A percentile compares a stretch with the other conserved stretches of the same genome.
Evolutionary conservation across 2,888 invertebrate species (phyloP).

Genomic region (Drosophila stalkeri): DNA sequence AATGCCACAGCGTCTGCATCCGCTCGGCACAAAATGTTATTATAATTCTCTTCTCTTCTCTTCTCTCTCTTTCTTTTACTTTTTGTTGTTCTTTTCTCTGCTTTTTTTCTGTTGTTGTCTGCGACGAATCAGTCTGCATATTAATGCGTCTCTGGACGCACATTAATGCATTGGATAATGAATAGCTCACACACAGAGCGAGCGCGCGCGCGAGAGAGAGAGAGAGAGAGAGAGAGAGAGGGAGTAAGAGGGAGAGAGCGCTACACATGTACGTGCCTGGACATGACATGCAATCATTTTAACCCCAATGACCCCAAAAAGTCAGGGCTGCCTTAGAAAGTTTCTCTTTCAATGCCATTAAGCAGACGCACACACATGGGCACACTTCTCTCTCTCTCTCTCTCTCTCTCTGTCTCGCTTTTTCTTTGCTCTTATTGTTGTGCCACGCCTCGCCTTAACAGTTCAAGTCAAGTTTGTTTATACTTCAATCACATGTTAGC

Average conservation of each 20-base stretch:
- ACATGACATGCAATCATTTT: conserved; percentile 68
- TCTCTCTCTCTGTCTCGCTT: background rate
- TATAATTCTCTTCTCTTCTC: background rate
- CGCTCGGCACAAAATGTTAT: conserved; percentile 22
- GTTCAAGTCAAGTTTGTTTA: background rate
- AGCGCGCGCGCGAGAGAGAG: background rate
- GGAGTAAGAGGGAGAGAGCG: background rate
- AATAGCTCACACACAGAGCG: conserved; percentile 25
- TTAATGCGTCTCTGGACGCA: conserved; percentile 77
- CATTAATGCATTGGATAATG: conserved; percentile 78
- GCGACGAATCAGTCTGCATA: conserved; percentile 61
- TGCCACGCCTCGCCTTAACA: conserved; percentile 1
- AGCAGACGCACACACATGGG: conserved; percentile 6
- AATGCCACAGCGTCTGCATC: conserved; percentile 55
- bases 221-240: background rate
- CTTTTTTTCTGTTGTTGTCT: conserved; percentile 12
- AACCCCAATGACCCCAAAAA: conserved; percentile 71
- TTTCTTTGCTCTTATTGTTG: background rate
- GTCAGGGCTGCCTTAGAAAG: conserved; percentile 38
- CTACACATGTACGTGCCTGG: conserved; percentile 43
- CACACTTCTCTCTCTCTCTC: background rate
- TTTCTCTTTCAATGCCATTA: conserved; percentile 69
- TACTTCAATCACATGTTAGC: conserved; percentile 13
- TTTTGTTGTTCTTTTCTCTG: conserved; percentile 5
- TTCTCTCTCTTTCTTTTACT: background rate